Percentiles rank a stretch among this genome's conserved stretches.
phyloP scores from a whole-genome alignment of 1,140 invertebrate species.

The Sycophaga agraensis region DNA sequence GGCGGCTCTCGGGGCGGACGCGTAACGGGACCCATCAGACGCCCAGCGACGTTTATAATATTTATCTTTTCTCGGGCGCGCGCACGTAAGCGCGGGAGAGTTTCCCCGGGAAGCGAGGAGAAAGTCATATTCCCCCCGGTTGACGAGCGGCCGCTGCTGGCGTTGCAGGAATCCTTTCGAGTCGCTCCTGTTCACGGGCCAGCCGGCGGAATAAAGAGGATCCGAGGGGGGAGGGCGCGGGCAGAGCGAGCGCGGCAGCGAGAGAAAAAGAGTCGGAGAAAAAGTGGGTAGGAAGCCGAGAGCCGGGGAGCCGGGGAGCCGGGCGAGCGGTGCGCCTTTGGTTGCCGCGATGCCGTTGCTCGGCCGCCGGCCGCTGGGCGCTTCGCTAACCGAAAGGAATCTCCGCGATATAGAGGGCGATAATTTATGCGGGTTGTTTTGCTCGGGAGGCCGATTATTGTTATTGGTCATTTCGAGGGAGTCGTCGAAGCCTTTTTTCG shows the following conservation, averaged over 20 bases:
- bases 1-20: background rate
- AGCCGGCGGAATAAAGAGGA: background rate
- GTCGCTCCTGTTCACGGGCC: conserved; percentile 22
- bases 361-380: background rate
- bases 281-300: too few species aligned
- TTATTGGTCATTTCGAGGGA: conserved; percentile 27
- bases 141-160: conserved; percentile 6
- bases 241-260: background rate
- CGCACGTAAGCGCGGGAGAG: background rate
- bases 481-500: background rate
- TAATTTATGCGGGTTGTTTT: conserved; percentile 29
- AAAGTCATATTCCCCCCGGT: background rate
- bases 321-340: conserved; percentile 11
- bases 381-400: conserved; percentile 5
- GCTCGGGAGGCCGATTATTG: conserved; percentile 29
- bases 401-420: conserved; percentile 17
- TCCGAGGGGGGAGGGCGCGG: background rate
- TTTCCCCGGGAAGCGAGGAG: conserved; percentile 2
- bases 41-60: conserved; percentile 13
- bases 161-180: conserved; percentile 25
- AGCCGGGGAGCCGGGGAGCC: too few species aligned
- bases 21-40: background rate
- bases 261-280: conserved; percentile 15
- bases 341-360: background rate
- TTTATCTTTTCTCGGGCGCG: conserved; percentile 11